Evolutionary conservation across 2,888 invertebrate species (phyloP), one percentile per base, ranked within the genome.

Genomic region (Xanthorhoe designata): DNA sequence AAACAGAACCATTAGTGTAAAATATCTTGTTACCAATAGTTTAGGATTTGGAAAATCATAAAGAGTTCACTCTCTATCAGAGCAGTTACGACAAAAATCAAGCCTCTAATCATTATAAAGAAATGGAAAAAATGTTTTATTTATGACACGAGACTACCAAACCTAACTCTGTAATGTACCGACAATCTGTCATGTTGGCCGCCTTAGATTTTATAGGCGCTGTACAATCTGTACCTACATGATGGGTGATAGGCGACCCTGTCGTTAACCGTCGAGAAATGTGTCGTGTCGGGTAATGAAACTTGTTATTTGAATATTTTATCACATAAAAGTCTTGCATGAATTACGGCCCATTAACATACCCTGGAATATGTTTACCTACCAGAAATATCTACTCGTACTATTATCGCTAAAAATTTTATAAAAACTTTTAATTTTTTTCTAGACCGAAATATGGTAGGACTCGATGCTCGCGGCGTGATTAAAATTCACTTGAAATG

Each of bases 161-260:
- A n/a, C n/a, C n/a, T n/a, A 24, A 24, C 24, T 24, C 24, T 4
- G 24, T 24, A 24, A 47, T 15, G 19, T 45, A 56, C 45, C 4
- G 19, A 45, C 24, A 45, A 45, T 56, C 55, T 45, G 45, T 56
- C 55, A 56, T 47, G 42, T 18, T 5, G 38, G 13, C 45, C 45
- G 24, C 24, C 55, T 47, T 19, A 42, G 54, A 10, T 19, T 45
- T 24, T 56, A 56, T 15, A 42, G 15, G 19, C 45, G 55, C 54
- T 18, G 15, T 42, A 45, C 45, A 56, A 55, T 55, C 38, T 55
- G 45, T 18, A 56, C n/a, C 55, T 18, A 45, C 19, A 45, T 55
- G 38, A 55, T 56, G n/a, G 42, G 19, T 24, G 45, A 56, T 56
- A 56, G 45, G n/a, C 55, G 15, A n/a, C 45, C 42, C 18, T 51